Evolutionary conservation across 1,140 invertebrate genomes (phyloP).

Genomic region (Gryllus bimaculatus): DNA sequence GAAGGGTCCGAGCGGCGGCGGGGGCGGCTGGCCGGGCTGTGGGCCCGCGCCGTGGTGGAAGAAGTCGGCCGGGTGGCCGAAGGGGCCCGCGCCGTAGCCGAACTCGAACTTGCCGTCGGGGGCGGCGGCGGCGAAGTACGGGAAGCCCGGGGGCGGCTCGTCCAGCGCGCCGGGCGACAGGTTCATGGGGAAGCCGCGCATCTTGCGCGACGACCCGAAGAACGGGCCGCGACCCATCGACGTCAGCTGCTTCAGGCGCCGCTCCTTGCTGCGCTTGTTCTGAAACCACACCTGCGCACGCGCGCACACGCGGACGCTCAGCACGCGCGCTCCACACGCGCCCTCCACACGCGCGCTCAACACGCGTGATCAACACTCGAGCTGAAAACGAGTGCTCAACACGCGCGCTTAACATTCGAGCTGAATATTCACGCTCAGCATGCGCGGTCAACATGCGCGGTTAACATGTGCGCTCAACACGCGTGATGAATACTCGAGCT

Average conservation of each 20-base stretch:
- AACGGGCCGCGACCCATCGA: constrained; percentile 85
- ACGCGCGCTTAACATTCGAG: background rate
- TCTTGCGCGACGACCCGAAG: constrained; percentile 80
- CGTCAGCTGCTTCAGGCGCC: constrained; percentile 82
- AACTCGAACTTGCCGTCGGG: constrained; percentile 83
- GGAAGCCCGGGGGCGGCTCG: constrained; percentile 57
- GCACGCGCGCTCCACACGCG: background rate
- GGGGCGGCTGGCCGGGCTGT: constrained; percentile 26
- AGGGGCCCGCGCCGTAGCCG: constrained; percentile 66
- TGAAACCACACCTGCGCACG: constrained; percentile 93
- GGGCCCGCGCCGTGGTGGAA: constrained; percentile 61
- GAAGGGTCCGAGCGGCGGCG: constrained; percentile 40
- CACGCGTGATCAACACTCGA: background rate
- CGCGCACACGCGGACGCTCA: background rate
- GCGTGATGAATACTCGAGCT: no score
- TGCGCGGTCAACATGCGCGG: no score
- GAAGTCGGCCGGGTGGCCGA: constrained; percentile 82
- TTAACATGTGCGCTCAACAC: no score
- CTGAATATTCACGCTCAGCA: no score
- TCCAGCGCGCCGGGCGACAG: constrained; percentile 73
- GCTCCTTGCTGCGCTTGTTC: constrained; percentile 96
- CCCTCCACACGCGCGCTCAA: background rate
- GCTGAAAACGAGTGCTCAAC: background rate
- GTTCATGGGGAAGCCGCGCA: constrained; percentile 82
- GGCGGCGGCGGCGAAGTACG: constrained; percentile 64